A percentile compares a stretch with the other conserved stretches of the same genome.
Evolutionary conservation across 2,797 vertebrate genomes (phyloP).

Genomic region (Channallabes apus): DNA sequence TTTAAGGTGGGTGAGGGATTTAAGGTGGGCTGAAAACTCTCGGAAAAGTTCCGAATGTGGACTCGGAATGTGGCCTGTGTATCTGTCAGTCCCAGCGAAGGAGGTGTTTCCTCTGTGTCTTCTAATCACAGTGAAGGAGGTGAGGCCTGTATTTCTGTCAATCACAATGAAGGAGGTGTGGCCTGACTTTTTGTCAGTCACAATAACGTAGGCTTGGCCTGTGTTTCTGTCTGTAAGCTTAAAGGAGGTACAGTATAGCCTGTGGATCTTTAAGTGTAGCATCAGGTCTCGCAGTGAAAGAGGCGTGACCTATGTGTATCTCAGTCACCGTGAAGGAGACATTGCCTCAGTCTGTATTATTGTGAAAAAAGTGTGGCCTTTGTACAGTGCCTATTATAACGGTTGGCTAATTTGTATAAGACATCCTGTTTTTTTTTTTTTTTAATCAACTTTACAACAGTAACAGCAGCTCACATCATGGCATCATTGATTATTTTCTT

Average conservation of each 20-base stretch:
- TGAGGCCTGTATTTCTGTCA: neutral
- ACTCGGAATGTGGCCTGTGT: neutral
- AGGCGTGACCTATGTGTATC: neutral
- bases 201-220: neutral
- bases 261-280: neutral
- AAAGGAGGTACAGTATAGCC: neutral
- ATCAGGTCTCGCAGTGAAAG: neutral
- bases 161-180: neutral
- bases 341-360: neutral
- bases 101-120: neutral
- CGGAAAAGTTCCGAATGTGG: neutral
- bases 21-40: neutral
- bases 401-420: neutral
- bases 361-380: neutral
- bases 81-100: neutral
- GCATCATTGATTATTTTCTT: neutral
- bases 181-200: neutral
- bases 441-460: neutral
- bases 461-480: neutral
- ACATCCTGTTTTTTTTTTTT: neutral
- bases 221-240: neutral
- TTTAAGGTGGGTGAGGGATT: constrained; percentile 6
- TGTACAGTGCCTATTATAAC: neutral
- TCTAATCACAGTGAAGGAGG: neutral
- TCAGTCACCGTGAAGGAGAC: neutral